Conservation (phyloP, 2,113 vertebrate genomes). For the Campylorhamphus procurvoides region DNA sequence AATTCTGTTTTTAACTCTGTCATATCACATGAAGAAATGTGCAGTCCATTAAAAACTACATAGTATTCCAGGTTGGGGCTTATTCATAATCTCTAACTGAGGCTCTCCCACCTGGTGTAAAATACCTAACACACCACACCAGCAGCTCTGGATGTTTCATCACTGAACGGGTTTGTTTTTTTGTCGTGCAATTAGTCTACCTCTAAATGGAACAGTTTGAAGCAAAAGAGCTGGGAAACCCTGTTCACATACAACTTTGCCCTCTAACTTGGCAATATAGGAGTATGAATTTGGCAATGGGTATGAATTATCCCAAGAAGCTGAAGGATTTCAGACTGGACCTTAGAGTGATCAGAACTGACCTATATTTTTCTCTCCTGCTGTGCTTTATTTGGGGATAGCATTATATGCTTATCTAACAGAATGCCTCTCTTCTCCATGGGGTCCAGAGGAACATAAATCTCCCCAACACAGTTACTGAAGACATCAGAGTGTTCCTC, state of each 20-base stretch:
- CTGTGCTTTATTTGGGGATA: background rate
- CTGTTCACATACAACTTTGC: background rate
- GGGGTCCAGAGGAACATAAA: background rate
- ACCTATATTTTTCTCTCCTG: background rate
- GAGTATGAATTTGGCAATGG: background rate
- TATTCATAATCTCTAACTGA: background rate
- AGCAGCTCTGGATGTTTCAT: background rate
- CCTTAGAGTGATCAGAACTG: background rate
- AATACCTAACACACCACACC: background rate
- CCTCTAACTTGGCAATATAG: background rate
- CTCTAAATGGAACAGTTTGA: background rate
- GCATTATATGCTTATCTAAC: background rate
- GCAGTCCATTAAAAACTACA: background rate
- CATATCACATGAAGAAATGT: background rate
- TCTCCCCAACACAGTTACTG: background rate
- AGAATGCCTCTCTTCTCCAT: background rate
- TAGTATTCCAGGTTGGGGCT: fast-evolving
- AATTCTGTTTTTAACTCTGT: background rate
- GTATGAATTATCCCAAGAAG: background rate
- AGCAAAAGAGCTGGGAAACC: background rate
- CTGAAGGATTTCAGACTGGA: background rate
- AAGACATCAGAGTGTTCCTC: background rate
- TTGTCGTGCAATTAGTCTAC: background rate
- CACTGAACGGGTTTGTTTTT: background rate
- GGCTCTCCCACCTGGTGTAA: background rate